phyloP scores from a whole-genome alignment of 2,113 vertebrate species.

The Dipodomys ordii region DNA sequence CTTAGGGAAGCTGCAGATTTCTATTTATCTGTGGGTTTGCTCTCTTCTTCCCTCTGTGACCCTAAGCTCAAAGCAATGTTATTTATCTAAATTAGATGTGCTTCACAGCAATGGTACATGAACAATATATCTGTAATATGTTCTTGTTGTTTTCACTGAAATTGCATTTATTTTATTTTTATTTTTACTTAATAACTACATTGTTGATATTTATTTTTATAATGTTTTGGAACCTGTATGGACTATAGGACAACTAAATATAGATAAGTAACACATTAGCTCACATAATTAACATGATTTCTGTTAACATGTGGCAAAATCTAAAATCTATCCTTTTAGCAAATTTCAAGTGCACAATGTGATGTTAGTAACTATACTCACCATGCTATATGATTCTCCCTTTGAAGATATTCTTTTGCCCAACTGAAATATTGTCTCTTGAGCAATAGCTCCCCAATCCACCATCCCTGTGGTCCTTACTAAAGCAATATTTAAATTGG shows the following conservation, averaged over 20 bases:
- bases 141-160: neutral
- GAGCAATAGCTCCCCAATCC: neutral
- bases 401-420: neutral
- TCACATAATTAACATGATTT: too few relatives aligned
- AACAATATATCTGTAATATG: accelerated
- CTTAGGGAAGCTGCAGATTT: neutral
- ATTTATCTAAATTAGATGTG: neutral
- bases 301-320: neutral
- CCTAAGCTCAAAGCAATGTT: neutral
- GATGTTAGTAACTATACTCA: neutral
- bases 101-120: neutral
- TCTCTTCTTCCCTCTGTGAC: neutral
- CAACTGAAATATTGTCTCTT: neutral
- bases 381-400: neutral
- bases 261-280: neutral
- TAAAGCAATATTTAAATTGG: neutral
- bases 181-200: neutral
- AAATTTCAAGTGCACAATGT: neutral
- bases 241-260: neutral
- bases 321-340: neutral
- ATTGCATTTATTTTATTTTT: neutral
- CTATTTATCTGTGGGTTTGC: neutral
- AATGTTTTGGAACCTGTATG: neutral
- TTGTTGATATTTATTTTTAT: too few relatives aligned
- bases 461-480: neutral